These are phyloP conservation scores for Laticauda colubrina DNA, from an alignment of 2,113 vertebrate species.

Conservation along the genomic window DNA sequence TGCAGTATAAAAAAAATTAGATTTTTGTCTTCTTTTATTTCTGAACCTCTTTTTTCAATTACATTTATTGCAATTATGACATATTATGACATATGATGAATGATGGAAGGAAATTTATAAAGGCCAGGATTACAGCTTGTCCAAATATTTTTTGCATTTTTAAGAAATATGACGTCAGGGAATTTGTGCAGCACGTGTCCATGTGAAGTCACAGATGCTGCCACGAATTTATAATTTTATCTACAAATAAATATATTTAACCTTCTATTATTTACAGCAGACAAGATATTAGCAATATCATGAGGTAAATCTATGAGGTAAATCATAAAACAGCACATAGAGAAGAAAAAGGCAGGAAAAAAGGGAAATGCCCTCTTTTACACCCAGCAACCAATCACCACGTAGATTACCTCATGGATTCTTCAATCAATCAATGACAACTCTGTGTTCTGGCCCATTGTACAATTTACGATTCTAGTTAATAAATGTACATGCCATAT, in stretches of 20 bases:
- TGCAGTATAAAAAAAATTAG: neutral
- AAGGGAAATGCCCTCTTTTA: too few species aligned
- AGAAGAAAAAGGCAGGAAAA: neutral
- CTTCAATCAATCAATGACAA: too few species aligned
- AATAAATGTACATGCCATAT: too few species aligned
- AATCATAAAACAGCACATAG: neutral
- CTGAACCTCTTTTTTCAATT: neutral
- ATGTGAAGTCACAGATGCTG: neutral
- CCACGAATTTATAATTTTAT: neutral
- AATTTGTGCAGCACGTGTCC: neutral
- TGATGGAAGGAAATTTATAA: neutral
- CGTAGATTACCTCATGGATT: too few species aligned
- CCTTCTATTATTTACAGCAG: neutral
- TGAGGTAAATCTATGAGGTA: neutral
- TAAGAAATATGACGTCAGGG: neutral
- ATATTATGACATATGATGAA: neutral
- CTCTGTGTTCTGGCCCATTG: too few species aligned
- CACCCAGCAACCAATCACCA: too few species aligned
- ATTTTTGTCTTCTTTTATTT: neutral
- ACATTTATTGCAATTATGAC: neutral
- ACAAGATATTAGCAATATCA: neutral
- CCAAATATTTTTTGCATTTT: neutral
- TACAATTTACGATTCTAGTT: too few species aligned
- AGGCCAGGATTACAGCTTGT: neutral
- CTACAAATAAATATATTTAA: neutral